Evolutionary conservation across 1,140 invertebrate species (phyloP).

Genomic region (Aphis craccivora): DNA sequence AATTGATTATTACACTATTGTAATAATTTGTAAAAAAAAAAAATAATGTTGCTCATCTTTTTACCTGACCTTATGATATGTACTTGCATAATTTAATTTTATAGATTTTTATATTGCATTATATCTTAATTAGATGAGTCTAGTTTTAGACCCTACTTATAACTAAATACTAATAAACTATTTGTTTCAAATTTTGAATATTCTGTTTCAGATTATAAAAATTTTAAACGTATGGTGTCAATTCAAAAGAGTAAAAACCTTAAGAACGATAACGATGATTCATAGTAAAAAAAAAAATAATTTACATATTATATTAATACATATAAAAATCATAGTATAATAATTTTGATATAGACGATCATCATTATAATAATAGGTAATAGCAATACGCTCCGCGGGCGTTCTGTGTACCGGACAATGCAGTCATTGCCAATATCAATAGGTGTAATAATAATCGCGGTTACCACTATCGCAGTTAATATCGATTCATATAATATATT

Average conservation of each 20-base stretch:
- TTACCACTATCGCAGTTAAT: neutral
- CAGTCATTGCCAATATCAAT: neutral
- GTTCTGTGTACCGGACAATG: neutral
- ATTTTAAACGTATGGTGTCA: neutral
- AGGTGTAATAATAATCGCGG: neutral
- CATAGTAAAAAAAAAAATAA: no score
- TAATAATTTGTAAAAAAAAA: no score
- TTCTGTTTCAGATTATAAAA: neutral
- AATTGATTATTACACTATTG: no score
- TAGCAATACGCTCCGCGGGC: neutral
- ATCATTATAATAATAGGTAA: neutral
- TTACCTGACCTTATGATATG: no score
- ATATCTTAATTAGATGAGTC: no score
- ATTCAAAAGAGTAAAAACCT: neutral
- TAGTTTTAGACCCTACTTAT: no score
- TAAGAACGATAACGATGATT: neutral
- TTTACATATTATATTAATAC: neutral
- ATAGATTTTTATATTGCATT: no score
- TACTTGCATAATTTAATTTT: no score
- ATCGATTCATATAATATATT: neutral
- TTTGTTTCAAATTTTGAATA: neutral
- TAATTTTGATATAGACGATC: neutral
- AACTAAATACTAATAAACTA: no score
- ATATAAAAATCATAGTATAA: neutral
- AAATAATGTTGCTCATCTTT: no score